Evolutionary conservation across 2,113 vertebrate genomes (phyloP).

Genomic region (Menura novaehollandiae): DNA sequence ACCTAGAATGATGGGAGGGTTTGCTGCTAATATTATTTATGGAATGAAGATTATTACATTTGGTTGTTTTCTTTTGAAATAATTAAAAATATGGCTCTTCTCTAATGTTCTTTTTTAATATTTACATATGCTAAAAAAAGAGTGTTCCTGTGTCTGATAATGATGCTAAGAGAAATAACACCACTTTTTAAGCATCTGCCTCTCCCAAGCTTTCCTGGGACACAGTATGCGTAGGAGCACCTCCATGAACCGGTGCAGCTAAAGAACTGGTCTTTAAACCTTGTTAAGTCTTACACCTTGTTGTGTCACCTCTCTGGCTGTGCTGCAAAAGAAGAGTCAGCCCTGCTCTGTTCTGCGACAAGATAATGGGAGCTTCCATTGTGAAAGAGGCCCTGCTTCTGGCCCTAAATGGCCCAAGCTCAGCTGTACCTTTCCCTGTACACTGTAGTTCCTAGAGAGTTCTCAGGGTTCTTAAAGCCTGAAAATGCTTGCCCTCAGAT

Average conservation of each 20-base stretch:
- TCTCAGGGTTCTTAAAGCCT: not conserved
- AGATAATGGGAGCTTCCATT: not conserved
- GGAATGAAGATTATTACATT: constrained; percentile 71
- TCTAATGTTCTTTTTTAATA: not conserved
- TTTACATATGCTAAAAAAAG: not conserved
- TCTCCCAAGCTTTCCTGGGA: not conserved
- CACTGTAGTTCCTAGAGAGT: not conserved
- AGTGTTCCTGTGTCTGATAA: not conserved
- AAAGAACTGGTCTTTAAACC: not conserved
- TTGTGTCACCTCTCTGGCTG: not conserved
- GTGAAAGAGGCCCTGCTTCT: not conserved
- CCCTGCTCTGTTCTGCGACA: not conserved
- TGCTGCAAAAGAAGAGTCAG: not conserved
- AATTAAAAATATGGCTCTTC: constrained; percentile 64
- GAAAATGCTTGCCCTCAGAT: not conserved
- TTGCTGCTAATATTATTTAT: constrained; percentile 80
- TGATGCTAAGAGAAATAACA: not conserved
- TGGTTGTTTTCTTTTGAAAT: constrained; percentile 66
- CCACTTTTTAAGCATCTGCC: not conserved
- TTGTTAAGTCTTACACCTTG: no score
- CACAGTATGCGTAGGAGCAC: not conserved
- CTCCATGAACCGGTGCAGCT: not conserved
- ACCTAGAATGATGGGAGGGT: constrained; percentile 28
- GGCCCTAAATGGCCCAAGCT: not conserved
- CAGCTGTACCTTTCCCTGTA: not conserved